Conservation (phyloP, 2,113 vertebrate species). For the Microcebus tavaratra region DNA sequence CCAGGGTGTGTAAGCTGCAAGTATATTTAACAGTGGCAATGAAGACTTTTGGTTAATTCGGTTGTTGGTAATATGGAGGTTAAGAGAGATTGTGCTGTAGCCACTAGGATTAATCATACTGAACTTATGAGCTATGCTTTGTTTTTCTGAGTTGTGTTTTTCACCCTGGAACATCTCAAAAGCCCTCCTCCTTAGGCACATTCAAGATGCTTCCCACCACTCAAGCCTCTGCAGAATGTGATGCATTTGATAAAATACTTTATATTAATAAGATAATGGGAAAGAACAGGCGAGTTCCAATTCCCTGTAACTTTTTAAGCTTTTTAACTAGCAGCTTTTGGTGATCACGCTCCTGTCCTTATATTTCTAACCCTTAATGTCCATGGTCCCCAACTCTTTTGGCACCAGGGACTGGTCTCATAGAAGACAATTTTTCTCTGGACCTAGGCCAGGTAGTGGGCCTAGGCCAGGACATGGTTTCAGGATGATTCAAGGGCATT, state of each 20-base stretch:
- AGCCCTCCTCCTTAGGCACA: neutral
- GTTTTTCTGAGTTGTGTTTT: neutral
- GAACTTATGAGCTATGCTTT: too few relatives aligned
- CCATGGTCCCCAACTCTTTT: too few relatives aligned
- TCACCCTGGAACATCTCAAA: neutral
- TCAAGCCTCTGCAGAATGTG: neutral
- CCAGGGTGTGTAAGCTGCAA: accelerated
- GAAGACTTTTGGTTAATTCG: too few relatives aligned
- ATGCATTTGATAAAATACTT: neutral
- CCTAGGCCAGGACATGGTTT: too few relatives aligned
- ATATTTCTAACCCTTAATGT: neutral
- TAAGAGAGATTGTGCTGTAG: neutral
- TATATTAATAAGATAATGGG: neutral
- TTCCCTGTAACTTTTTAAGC: neutral
- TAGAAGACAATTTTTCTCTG: too few relatives aligned
- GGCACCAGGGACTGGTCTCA: too few relatives aligned
- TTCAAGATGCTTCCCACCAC: neutral
- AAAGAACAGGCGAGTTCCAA: neutral
- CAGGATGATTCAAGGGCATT: too few relatives aligned
- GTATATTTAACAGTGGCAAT: neutral
- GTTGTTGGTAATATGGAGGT: neutral
- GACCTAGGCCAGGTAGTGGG: too few relatives aligned
- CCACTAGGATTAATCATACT: neutral
- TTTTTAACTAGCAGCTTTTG: neutral
- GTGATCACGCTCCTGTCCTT: neutral